Evolutionary conservation across 2,113 vertebrate species (phyloP), one percentile per base, ranked within the genome.

Genomic region (Pelmatolapia mariae): DNA sequence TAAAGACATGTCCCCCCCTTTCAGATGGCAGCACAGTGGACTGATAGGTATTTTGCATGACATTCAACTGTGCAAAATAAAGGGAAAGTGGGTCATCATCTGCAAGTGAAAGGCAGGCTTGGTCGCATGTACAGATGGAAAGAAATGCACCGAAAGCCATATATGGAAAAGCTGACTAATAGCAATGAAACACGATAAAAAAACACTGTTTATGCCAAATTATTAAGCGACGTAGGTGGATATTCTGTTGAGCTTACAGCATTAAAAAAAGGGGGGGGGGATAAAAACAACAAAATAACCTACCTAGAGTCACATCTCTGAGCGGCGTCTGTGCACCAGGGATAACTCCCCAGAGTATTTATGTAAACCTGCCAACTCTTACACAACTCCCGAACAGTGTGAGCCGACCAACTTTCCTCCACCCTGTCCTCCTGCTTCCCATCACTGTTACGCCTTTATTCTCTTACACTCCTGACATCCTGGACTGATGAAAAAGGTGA

Each of bases 281-380:
- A 29, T 47, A 52, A 50, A 81, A 80, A 81, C 4, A 87, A 53
- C 31, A 47, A 29, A 87, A 81, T 19, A 88, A 93, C 93, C 31
- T 89, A 95, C 92, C 93, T 52, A 86, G 54, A 73, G 76, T 85
- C 92, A 92, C 89, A 90, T 93, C 87, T 92, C 81, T 86, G 85
- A 86, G 91, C 81, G 5, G 82, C 86, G 85, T 83, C 91, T 89
- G 89, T 90, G 86, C 86, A 86, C 87, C 87, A 31, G 86, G 88
- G 78, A 87, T 82, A 82, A 82, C 83, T 91, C 87, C 88, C 11
- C 31, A 19, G 87, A 92, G 80, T 89, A 87, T 94, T 89, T 91
- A 93, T 73, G 19, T 53, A 68, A 89, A 94, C 81, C 91, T 93
- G 93, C 91, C 94, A 95, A 89, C 86, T 92, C 86, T 95, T 95